Evolutionary conservation across 2,888 invertebrate species (phyloP).

Genomic region (Pinctada fucata): DNA sequence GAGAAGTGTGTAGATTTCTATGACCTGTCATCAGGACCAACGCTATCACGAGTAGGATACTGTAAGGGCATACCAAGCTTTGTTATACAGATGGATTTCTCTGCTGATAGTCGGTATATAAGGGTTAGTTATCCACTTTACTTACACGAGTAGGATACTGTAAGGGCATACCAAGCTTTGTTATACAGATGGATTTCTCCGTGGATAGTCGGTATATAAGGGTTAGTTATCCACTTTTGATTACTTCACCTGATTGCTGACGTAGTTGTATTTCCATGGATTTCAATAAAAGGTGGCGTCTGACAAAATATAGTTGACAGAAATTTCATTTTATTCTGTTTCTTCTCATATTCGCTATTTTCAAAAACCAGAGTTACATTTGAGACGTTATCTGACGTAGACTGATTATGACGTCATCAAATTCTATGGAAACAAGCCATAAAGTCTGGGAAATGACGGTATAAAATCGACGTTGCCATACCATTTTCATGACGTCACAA

Average conservation of each 20-base stretch:
- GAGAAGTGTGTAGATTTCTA: slow-evolving; percentile 76
- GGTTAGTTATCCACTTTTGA: slow-evolving; percentile 62
- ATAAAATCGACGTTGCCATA: too few species aligned
- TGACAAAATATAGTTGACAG: too few species aligned
- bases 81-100: slow-evolving; percentile 76
- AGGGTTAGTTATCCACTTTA: slow-evolving; percentile 62
- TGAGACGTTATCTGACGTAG: too few species aligned
- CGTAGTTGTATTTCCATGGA: too few species aligned
- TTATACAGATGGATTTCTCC: slow-evolving; percentile 76
- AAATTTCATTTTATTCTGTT: neutral
- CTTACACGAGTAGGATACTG: slow-evolving; percentile 73
- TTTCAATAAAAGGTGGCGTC: too few species aligned
- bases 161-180: slow-evolving; percentile 73
- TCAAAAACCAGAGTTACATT: too few species aligned
- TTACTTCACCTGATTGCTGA: too few species aligned
- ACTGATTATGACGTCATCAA: too few species aligned
- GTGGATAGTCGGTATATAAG: slow-evolving; percentile 73
- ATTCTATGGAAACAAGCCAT: too few species aligned
- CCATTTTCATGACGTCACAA: too few species aligned
- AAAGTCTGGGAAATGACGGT: too few species aligned
- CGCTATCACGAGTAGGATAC: slow-evolving; percentile 70
- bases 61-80: slow-evolving; percentile 74
- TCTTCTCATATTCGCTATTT: neutral
- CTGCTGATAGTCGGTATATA: slow-evolving; percentile 74
- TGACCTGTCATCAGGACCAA: slow-evolving; percentile 66